Percentiles rank a stretch among this genome's conserved stretches.
These are phyloP conservation scores for Tauraco hartlaubi DNA, from an alignment of 2,797 vertebrate genomes.

Conservation along the genomic window DNA sequence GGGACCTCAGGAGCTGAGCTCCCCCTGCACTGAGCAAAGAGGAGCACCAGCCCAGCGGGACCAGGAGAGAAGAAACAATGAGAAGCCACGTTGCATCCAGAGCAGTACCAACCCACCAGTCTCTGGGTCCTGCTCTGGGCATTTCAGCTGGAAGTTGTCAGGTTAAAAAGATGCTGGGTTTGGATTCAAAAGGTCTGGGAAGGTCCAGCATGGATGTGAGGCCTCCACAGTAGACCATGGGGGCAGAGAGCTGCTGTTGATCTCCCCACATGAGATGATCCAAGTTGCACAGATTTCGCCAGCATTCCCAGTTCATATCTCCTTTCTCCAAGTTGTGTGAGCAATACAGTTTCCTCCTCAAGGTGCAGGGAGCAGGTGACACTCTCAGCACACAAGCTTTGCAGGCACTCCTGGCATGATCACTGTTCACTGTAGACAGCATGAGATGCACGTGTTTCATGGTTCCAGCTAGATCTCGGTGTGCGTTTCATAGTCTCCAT, in stretches of 20 bases:
- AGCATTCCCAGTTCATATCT: not conserved
- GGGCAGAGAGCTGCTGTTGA: not conserved
- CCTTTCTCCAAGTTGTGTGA: not conserved
- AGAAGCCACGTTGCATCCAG: not conserved
- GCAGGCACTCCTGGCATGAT: conserved; percentile 6
- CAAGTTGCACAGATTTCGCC: not conserved
- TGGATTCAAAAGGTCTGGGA: not conserved
- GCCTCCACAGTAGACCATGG: not conserved
- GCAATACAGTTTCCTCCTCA: not conserved
- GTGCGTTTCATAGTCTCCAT: not conserved
- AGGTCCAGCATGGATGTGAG: not conserved
- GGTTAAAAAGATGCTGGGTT: not conserved
- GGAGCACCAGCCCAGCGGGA: not conserved
- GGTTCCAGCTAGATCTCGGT: not conserved
- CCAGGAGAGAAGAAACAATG: not conserved
- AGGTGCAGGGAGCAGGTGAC: not conserved
- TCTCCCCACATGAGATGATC: not conserved
- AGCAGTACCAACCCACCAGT: rapidly evolving
- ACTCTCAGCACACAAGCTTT: not conserved
- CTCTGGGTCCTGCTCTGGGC: not conserved
- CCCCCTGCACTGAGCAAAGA: not conserved
- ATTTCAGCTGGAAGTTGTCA: not conserved
- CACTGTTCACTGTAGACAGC: not conserved
- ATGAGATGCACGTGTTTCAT: not conserved
- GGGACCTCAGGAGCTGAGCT: not conserved